Conservation (phyloP, 2,888 invertebrate genomes). For the Oligia strigilis region DNA sequence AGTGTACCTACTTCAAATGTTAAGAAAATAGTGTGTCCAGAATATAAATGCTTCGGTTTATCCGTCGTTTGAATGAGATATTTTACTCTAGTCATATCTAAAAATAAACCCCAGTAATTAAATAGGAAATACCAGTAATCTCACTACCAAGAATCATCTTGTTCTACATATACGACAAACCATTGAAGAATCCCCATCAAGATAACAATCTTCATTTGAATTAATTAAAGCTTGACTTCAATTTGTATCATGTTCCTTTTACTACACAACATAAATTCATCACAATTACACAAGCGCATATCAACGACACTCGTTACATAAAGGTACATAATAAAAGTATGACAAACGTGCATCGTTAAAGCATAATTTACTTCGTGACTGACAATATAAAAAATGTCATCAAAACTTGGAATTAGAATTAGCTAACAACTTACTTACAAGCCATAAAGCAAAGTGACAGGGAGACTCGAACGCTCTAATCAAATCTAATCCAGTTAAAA, state of each 20-base stretch:
- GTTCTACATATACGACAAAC: constrained; percentile 11
- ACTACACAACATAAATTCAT: constrained; percentile 36
- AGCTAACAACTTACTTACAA: constrained; percentile 80
- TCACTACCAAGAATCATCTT: constrained; percentile 29
- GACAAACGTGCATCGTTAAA: constrained; percentile 49
- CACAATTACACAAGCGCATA: constrained; percentile 27
- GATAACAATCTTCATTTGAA: constrained; percentile 51
- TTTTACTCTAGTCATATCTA: constrained; percentile 23
- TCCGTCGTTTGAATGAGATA: neutral
- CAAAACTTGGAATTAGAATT: constrained; percentile 75
- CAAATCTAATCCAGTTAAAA: constrained; percentile 89
- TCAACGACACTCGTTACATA: constrained; percentile 12
- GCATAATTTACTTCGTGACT: constrained; percentile 56
- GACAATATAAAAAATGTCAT: constrained; percentile 69
- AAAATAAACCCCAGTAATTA: constrained; percentile 26
- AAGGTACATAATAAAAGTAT: constrained; percentile 31
- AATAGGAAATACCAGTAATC: constrained; percentile 12
- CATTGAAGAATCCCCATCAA: constrained; percentile 30
- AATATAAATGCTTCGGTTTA: neutral
- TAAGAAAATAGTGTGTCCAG: neutral
- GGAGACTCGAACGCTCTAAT: constrained; percentile 76
- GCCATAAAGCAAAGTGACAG: constrained; percentile 75
- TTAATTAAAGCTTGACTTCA: constrained; percentile 47
- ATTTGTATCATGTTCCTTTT: constrained; percentile 33
- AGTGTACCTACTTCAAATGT: neutral